These are phyloP conservation scores for Dreissena polymorpha DNA, from an alignment of 1,140 invertebrate genomes.

Conservation along the genomic window DNA sequence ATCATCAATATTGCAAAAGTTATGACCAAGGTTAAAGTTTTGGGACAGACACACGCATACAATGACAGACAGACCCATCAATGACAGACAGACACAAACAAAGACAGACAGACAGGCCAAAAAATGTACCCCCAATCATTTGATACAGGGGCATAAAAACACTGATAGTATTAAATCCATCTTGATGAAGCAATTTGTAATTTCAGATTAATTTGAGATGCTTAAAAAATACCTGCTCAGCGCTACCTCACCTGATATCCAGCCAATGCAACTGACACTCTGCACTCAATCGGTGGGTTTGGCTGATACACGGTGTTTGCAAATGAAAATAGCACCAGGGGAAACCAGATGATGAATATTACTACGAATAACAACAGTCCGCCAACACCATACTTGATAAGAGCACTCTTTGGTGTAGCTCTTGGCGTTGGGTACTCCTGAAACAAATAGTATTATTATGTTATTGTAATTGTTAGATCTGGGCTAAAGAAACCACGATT, in stretches of 20 bases:
- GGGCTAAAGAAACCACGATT: too few relatives aligned
- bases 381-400: conserved; percentile 95
- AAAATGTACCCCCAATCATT: too few relatives aligned
- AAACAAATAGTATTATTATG: too few relatives aligned
- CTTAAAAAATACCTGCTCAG: neutral
- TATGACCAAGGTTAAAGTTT: too few relatives aligned
- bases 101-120: too few relatives aligned
- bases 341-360: conserved; percentile 98
- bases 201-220: neutral
- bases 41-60: too few relatives aligned
- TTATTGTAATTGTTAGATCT: too few relatives aligned
- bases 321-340: conserved; percentile 96
- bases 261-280: conserved; percentile 90
- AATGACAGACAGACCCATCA: too few relatives aligned
- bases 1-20: too few relatives aligned
- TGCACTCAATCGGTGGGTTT: conserved; percentile 92
- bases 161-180: neutral
- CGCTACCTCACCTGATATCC: conserved; percentile 85
- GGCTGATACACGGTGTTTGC: conserved; percentile 95
- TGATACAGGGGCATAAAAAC: neutral
- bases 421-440: conserved; percentile 93
- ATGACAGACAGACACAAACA: too few relatives aligned
- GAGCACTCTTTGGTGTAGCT: conserved; percentile 89
- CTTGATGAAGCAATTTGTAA: neutral
- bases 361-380: conserved; percentile 92